Percentiles rank a stretch among this genome's conserved stretches.
Evolutionary conservation across 1,140 invertebrate genomes (phyloP).

Genomic region (Sarcophaga peregrina): DNA sequence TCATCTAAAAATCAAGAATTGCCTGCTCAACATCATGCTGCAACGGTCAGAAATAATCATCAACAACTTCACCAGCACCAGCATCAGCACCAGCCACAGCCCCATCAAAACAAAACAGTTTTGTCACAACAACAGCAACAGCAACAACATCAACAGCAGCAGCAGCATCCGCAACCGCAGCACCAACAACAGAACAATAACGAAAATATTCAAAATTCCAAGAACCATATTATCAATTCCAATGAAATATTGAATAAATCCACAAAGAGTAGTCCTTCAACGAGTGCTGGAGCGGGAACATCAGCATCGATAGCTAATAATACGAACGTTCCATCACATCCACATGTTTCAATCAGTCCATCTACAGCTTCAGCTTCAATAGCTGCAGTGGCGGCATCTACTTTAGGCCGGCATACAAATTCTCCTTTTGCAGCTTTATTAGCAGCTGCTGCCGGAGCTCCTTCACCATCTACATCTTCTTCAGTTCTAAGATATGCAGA

Average conservation of each 20-base stretch:
- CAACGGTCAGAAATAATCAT: background rate
- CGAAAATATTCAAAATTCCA: background rate
- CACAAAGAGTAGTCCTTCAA: background rate
- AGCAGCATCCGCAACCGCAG: background rate
- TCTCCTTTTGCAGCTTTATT: constrained; percentile 52
- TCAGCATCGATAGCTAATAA: constrained; percentile 3
- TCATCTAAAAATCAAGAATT: constrained; percentile 11
- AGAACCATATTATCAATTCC: background rate
- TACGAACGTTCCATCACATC: background rate
- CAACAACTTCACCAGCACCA: constrained; percentile 26
- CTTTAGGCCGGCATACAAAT: constrained; percentile 48
- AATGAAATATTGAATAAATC: background rate
- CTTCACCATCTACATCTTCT: constrained; percentile 54
- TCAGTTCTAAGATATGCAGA: constrained; percentile 61
- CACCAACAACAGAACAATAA: constrained; percentile 13
- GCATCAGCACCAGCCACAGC: background rate
- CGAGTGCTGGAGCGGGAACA: background rate
- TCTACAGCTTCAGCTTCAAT: constrained; percentile 37
- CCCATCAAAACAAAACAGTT: background rate
- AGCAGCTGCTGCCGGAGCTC: constrained; percentile 55
- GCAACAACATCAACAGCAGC: constrained; percentile 22
- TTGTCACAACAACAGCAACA: constrained; percentile 7
- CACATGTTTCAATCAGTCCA: constrained; percentile 22
- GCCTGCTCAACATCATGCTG: background rate
- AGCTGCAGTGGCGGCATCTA: constrained; percentile 20